phyloP scores from a whole-genome alignment of 1,140 invertebrate genomes.

The Ceratina japonica region DNA sequence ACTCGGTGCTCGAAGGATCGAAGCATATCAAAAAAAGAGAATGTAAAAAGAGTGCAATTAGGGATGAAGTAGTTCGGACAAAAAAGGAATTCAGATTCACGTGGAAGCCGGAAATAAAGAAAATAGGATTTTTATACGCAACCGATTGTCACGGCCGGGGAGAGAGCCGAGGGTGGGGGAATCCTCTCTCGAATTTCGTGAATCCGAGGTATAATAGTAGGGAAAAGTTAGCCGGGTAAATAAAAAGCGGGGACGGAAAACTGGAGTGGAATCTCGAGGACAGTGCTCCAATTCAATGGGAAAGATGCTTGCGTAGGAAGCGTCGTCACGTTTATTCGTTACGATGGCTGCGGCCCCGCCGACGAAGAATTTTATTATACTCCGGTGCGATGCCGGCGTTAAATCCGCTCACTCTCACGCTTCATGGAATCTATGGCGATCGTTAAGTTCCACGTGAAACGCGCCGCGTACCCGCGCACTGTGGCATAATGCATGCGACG shows the following conservation, averaged over 20 bases:
- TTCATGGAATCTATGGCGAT: neutral
- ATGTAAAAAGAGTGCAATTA: too few species aligned
- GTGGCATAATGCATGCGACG: slow-evolving; percentile 3
- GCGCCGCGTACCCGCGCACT: too few species aligned
- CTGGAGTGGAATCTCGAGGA: slow-evolving; percentile 30
- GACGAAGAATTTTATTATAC: slow-evolving; percentile 15
- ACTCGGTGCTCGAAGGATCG: slow-evolving; percentile 11
- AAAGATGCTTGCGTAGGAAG: slow-evolving; percentile 14
- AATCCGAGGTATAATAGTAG: neutral
- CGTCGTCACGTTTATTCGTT: slow-evolving; percentile 27
- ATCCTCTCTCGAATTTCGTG: slow-evolving; percentile 19
- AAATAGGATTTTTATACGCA: slow-evolving; percentile 1
- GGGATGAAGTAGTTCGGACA: neutral
- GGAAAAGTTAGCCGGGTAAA: neutral
- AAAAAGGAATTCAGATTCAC: neutral
- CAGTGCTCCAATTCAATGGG: slow-evolving; percentile 28
- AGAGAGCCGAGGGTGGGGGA: neutral
- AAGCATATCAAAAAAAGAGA: neutral
- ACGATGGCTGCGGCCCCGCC: neutral
- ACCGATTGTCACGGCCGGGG: neutral
- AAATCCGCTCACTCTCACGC: neutral
- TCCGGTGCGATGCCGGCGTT: neutral
- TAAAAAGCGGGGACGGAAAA: neutral
- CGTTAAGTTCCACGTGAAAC: neutral
- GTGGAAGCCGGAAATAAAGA: too few species aligned